Base-by-base conservation (phyloP, 1,140 invertebrate genomes). In the Cydia strobilella region DNA sequence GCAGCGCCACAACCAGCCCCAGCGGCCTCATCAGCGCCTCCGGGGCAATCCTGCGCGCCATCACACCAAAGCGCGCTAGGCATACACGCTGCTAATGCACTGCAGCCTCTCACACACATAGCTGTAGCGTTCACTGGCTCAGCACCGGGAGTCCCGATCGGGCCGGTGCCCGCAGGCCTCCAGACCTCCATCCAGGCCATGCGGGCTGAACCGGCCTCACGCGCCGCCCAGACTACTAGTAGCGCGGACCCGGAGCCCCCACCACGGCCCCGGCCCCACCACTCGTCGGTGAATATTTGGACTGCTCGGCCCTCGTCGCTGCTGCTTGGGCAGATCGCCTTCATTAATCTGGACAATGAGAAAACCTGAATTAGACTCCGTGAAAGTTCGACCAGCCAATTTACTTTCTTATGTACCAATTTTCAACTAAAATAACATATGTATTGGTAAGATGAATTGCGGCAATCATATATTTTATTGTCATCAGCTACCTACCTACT, bases 311-410 rank as follows among this genome's bases (percentile, higher is more conserved):
- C 95, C 25, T 94, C 86, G 0, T 95, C 94, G 13, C 95, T 95
- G 76, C 94, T 95, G 0, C 95, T 94, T 0, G 96, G 96, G 85
- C 96, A 97, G 4, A 97, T 94, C 2, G 96, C 95, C 73, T 95
- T 95, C 73, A 96, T 88, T n/a, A 97, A 87, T 81, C 95, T 95
- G 65, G 84, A 90, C 13, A 63, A 74, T 45, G 25, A 62, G 74
- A 74, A 74, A 72, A 35, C 42, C 2, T 59, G 9, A 23, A 23
- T 59, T 23, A 51, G 48, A 51, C 13, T 45, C 12, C 42, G 35
- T 10, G 0, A 39, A 9, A 39, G 35, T 39, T 39, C 35, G 35
- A 35, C 31, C 31, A 7, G 6, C 31, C 3, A 2, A 27, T 27
- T 27, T 2, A 27, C 25, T 27, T 27, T 27, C 25, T 27, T 27